Base-by-base conservation (phyloP, 2,797 vertebrate genomes). In the Chaetophractus vellerosus region DNA sequence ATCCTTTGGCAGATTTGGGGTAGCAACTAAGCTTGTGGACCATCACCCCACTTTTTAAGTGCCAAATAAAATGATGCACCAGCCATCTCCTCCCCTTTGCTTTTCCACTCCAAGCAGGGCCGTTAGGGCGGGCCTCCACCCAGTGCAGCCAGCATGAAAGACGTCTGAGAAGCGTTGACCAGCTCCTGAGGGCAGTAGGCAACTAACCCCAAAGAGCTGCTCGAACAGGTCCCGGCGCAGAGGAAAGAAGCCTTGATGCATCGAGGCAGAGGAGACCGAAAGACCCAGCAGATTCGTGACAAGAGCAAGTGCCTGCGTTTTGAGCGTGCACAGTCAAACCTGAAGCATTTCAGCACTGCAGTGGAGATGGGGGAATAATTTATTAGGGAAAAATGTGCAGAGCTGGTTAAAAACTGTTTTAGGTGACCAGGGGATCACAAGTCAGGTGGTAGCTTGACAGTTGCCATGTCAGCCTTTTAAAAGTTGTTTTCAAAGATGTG, bases 381-480 rank as follows among this genome's bases (percentile, higher is more conserved):
- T 95, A 90, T 93, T 93, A 66, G 72, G 72, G 91, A 96, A 97
- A 97, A 91, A 96, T 63, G 79, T 50, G n/a, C 95, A 95, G 84
- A 93, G 41, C 79, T 93, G 81, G 74, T 96, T 97, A 96, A 97
- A 98, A 95, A 72, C 50, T 45, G 68, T 92, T 94, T 88, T 64
- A 55, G 86, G 96, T 86, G 68, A 93, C 96, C 92, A 96, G 93
- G 45, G 85, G 97, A 85, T 68, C 90, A 88, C 94, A 96, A 97
- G 87, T 96, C 69, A 71, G 93, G 48, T 80, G 88, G 84, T 78
- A 93, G 94, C 59, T 41, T 96, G 95, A 91, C 90, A 89, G 88
- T 55, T 94, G 88, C 91, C 92, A 90, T 85, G 79, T 82, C 79
- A 92, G 48, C 64, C 0, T 72, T 96, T 96, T 50, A 28, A 78